Base-by-base conservation (phyloP, 2,797 vertebrate species). In the Pangasius djambal region DNA sequence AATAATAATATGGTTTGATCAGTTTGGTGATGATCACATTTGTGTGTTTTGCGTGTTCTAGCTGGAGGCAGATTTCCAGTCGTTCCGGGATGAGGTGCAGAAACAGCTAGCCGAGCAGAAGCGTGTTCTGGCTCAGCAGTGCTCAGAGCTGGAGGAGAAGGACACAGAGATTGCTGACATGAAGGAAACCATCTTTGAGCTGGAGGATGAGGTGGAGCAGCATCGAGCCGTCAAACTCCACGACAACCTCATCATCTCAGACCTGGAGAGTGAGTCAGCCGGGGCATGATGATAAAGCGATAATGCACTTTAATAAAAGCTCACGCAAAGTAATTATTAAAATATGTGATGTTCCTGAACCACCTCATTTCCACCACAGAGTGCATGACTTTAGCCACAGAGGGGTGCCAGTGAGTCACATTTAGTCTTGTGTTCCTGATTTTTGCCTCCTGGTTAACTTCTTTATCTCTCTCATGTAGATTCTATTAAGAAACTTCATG, bases 151-250 rank as follows among this genome's bases (percentile, higher is more conserved):
- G 34, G 97, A 97, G 81, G 97, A 97, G 63, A 97, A 97, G 78
- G 97, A 97, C 88, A 97, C 97, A 0, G 97, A 97, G 90, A 95
- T 96, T 86, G 95, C 95, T 0, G 97, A 97, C 92, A 97, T 98
- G 97, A 97, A 98, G 85, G 97, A 98, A 92, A 97, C 97, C 3
- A 97, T 98, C 92, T 97, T 97, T 89, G 97, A 97, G 89, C 89
- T 97, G 90, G 97, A 97, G 92, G 97, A 98, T 40, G 97, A 98
- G 91, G 97, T 98, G 15, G 97, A 98, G 65, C 97, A 98, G 89
- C 97, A 97, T 86, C 95, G 97, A 52, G 97, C 97, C 7, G 96
- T 97, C 92, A 97, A 97, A 78, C 97, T 97, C 50, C 97, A 98
- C 0, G 97, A 98, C 93, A 97, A 98, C 92, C 97, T 97, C 91